Base-by-base conservation (phyloP, 2,797 vertebrate genomes). In the Cyclura pinguis region DNA sequence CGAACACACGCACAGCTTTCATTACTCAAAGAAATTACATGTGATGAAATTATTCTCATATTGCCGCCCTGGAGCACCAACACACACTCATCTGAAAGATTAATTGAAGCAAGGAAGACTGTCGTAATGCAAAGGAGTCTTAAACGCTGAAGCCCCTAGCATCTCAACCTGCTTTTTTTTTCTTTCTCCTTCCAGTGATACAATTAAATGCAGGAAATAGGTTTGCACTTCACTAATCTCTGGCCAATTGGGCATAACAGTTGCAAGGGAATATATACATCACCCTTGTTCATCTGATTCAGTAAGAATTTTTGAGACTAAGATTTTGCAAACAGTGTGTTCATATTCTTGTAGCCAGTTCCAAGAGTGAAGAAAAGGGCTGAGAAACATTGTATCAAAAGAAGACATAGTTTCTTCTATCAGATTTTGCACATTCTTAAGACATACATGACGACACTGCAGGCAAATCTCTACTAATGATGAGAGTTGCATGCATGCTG, bases 311-410 rank as follows among this genome's bases (percentile, higher is more conserved):
- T 64, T 76, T 32, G 69, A 78, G 84, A 87, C 80, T 78, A 87
- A 88, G 86, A 74, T 84, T 84, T 81, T 87, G 47, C 57, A 91
- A 90, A 80, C 62, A 42, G n/a, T 47, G 72, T 47, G 72, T 57
- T 64, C 47, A n/a, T 57, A 88, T 18, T 57, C 35, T 91, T 62
- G 32, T 55, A 84, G 62, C 64, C 22, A 78, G 50, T 55, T 81
- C 81, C 32, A 47, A 88, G 80, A 84, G 67, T 69, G 86, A 78
- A 84, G 16, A 69, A 84, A 84, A 91, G 73, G 50, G 80, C 72
- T 69, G 50, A 69, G 59, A 87, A 84, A 29, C 35, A 67, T 42
- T 84, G 72, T 50, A 88, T 27, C 59, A n/a, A 64, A 85, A 69
- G 83, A 38, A 85, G 62, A 80, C 55, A 22, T 42, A 67, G 57